Conservation (phyloP, 2,888 invertebrate genomes). For the Dermolepida albohirtum region DNA sequence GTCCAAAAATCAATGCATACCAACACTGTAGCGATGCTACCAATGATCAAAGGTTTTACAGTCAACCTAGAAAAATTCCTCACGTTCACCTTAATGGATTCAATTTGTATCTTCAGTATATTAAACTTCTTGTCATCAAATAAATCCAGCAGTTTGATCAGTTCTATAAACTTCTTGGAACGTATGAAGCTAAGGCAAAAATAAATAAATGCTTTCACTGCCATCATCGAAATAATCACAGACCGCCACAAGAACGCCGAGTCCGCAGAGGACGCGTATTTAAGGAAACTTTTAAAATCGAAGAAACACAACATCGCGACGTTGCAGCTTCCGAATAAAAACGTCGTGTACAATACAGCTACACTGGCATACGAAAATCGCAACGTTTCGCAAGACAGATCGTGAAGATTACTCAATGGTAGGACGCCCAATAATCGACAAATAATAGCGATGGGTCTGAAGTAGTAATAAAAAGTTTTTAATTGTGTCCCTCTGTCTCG, state of each 20-base stretch:
- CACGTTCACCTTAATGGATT: neutral
- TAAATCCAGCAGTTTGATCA: slow-evolving; percentile 48
- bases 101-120: neutral
- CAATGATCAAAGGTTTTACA: slow-evolving; percentile 33
- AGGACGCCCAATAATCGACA: slow-evolving; percentile 51
- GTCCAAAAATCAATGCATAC: slow-evolving; percentile 8
- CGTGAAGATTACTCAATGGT: slow-evolving; percentile 50
- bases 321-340: slow-evolving; percentile 43
- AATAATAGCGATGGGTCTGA: slow-evolving; percentile 50
- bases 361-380: slow-evolving; percentile 45
- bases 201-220: slow-evolving; percentile 45
- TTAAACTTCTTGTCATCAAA: slow-evolving; percentile 46
- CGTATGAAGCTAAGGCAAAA: slow-evolving; percentile 45
- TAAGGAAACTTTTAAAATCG: slow-evolving; percentile 7
- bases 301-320: slow-evolving; percentile 44
- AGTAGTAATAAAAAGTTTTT: slow-evolving; percentile 52
- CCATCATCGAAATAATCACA: slow-evolving; percentile 46
- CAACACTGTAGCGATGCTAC: slow-evolving; percentile 1
- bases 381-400: slow-evolving; percentile 42
- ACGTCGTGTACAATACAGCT: slow-evolving; percentile 45
- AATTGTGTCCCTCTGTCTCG: neutral
- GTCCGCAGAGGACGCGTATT: neutral
- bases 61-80: slow-evolving; percentile 11
- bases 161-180: slow-evolving; percentile 46
- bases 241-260: slow-evolving; percentile 20